Evolutionary conservation across 2,797 vertebrate genomes (phyloP), one percentile per base, ranked within the genome.

Genomic region (Ataeniobius toweri): DNA sequence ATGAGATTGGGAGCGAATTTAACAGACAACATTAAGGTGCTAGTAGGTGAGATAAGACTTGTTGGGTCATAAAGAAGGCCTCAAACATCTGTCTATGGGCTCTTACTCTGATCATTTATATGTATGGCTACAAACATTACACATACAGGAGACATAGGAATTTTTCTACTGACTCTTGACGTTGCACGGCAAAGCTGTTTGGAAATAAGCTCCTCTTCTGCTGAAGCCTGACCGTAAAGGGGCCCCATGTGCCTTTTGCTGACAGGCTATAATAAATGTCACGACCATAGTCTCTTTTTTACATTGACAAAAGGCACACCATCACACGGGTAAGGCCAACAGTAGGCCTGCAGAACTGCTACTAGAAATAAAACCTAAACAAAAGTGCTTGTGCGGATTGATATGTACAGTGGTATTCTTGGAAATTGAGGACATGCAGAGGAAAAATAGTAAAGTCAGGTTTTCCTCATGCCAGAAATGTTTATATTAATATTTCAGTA

Each of bases 261-360:
- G 80, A 91, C 83, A 74, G 65, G 59, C 82, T 50, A 83, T 88
- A 89, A 83, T 92, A 92, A 92, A 92, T 86, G 88, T 92, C 89
- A 88, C 77, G 74, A 67, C 73, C 58, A 1, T 44, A 50, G 86
- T 77, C 73, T 77, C 48, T 71, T 63, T 83, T 69, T 82, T 76
- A n/a, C 39, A 5, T 76, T 77, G 89, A 93, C 86, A 86, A 74
- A 86, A 92, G 84, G 77, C 90, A 91, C 81, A 73, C 58, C 83
- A 75, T 68, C 1, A 1, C 67, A 71, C 87, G 89, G 84, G 80
- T 89, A 83, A 75, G 46, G 5, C 80, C 82, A 71, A 85, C 80
- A 77, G 77, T 0, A 67, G 85, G 84, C 80, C 86, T 91, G 86
- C 76, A 78, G 41, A 82, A 55, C 6, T 6, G 74, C 84, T 82